Evolutionary conservation across 1,140 invertebrate genomes (phyloP), one percentile per base, ranked within the genome.

Genomic region (Sitobion miscanthi): DNA sequence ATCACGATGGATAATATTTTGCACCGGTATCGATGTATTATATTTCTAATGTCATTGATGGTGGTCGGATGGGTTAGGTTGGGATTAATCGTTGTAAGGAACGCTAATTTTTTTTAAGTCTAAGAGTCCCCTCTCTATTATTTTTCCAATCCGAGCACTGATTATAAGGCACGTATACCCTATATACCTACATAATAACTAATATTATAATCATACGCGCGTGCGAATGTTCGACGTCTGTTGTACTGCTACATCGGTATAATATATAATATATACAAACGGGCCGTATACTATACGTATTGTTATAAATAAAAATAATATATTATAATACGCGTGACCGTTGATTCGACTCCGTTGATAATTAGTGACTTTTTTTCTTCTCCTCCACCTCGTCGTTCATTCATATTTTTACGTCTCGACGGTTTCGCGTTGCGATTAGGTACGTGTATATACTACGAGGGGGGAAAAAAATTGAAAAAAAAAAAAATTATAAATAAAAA

Each of bases 321-420:
- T 77, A 77, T 17, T 77, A 77, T 77, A 35, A 77, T n/a, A n/a
- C 62, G n/a, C 62, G 30, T n/a, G 62, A 30, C 42, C 83, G 23
- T 8, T 30, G 54, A 91, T 69, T 91, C 90, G 57, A 57, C n/a
- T 38, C 57, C 69, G 91, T 42, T 54, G 47, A 85, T 92, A 92
- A 92, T 92, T 92, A 92, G 77, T 85, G 21, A 83, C 45, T 85
- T 92, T 83, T 91, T 92, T 93, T 85, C 49, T 77, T 49, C 17
- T 49, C 7, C 23, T 49, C 57, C 35, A 11, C 5, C 30, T 83
- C 23, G 23, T 14, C 52, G 49, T 85, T 52, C 14, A 2, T 57
- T 42, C 47, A 38, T 54, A 54, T 54, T 52, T 91, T 77, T 52
- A 47, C 77, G n/a, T 92, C 47, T 91, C 90, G 45, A 49, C 90